Evolutionary conservation across 2,113 vertebrate species (phyloP).

Genomic region (Microtus montanus): DNA sequence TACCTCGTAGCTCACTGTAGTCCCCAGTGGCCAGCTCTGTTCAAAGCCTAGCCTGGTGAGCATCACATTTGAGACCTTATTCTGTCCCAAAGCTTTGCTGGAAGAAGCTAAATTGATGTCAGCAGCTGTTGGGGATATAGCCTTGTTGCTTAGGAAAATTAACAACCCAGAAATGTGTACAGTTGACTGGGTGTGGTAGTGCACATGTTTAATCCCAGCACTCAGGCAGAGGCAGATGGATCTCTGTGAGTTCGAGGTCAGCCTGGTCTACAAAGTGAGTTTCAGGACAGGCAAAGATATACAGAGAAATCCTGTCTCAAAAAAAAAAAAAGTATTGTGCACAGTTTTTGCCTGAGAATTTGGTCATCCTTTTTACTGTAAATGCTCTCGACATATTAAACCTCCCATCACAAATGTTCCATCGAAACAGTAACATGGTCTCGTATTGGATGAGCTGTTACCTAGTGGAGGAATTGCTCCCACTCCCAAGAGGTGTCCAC

Average conservation of each 20-base stretch:
- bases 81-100: constrained; percentile 41
- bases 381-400: constrained; percentile 67
- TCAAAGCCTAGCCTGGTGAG: constrained; percentile 25
- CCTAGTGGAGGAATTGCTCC: constrained; percentile 68
- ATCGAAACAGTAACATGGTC: constrained; percentile 70
- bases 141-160: constrained; percentile 48
- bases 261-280: no score
- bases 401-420: constrained; percentile 47
- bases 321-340: not conserved
- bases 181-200: no score
- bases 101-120: constrained; percentile 25
- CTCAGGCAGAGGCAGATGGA: no score
- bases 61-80: constrained; percentile 11
- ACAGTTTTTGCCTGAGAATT: constrained; percentile 49
- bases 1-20: not conserved
- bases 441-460: constrained; percentile 56
- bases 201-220: no score
- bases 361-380: constrained; percentile 65
- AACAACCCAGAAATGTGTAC: not conserved
- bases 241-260: no score
- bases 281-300: no score
- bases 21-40: constrained; percentile 26
- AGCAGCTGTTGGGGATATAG: not conserved
- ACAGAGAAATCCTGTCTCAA: no score
- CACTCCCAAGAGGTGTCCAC: constrained; percentile 63